Base-by-base conservation (phyloP, 2,888 invertebrate species). In the Stenurella melanura region DNA sequence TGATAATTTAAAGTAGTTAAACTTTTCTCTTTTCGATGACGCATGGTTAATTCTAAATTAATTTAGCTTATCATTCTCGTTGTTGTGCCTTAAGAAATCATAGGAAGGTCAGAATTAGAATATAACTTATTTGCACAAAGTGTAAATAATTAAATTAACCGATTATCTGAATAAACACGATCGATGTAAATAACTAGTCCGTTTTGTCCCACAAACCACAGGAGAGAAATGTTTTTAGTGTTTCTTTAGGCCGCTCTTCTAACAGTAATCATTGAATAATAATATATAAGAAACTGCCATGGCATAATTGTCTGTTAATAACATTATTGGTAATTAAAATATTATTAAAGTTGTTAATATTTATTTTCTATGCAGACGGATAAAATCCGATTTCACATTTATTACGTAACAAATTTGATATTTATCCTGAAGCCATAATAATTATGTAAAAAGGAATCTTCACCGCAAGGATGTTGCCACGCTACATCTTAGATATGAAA, bases 381-480 rank as follows among this genome's bases (percentile, higher is more conserved):
- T 73, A 73, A 76, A 79, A 73, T 56, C 66, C 78, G 78, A 79
- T 79, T 79, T 79, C 78, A 76, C 78, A 77, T 77, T 61, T 42
- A 54, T 77, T 74, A 60, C 68, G 63, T 67, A 77, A 77, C 67
- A 18, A 54, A 66, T 63, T 21, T 54, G 67, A 77, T 71, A 70
- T 77, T 70, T 60, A 70, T 69, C 26, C 19, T 38, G 30, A 30
- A 58, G 69, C 38, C 19, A 50, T 34, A 21, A 30, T 70, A 70
- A 70, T 21, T 58, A 70, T 34, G 56, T 69, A 69, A 57, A 70
- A 50, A 70, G 60, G 38, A 38, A 42, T 56, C 50, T 21, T 70
- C 57, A 26, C 42, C 58, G 58, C 15, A 19, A 60, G 21, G 70
- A 60, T 21, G 58, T 69, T 69, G 57, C 69, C 30, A 70, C 34